Base-by-base conservation (phyloP, 2,888 invertebrate species). In the Tupiocoris notatus region DNA sequence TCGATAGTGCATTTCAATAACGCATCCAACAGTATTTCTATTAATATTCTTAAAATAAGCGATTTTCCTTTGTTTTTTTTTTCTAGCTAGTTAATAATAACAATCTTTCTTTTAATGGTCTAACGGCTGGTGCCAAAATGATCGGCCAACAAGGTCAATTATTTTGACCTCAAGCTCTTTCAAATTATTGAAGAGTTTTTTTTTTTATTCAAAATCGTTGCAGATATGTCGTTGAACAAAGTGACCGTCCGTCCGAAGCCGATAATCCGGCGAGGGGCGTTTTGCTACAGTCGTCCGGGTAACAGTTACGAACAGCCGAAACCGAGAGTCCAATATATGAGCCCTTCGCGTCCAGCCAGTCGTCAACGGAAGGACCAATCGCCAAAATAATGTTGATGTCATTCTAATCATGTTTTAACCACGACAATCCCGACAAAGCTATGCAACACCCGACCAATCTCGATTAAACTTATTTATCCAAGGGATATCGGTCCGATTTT, bases 201-300 rank as follows among this genome's bases (percentile, higher is more conserved):
- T 9, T 54, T 54, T 54, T 12, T 12, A 54, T n/a, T n/a, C n/a
- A n/a, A n/a, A n/a, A 18, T 25, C 12, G 12, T 68, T 24, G 1
- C 70, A 70, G 70, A 54, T 61, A 59, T 70, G 22, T 70, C 70
- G n/a, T n/a, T 20, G n/a, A 70, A 70, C 17, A 58, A 23, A 23
- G 54, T 58, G 17, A 24, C 12, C 9, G 24, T 12, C 18, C 23
- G 70, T n/a, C 17, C 61, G 17, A 70, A 70, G 18, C 54, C 70
- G 0, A 70, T 70, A 25, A 20, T 22, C 6, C 22, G 59, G 22
- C 25, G 70, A 70, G 61, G 58, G 17, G 70, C 70, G 18, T 70
- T 70, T 24, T 70, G 24, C 20, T 70, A 59, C 59, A 23, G 18
- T 16, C 17, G 12, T 12, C 20, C 54, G 6, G 58, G 21, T 23